Evolutionary conservation across 2,888 invertebrate genomes (phyloP).

Genomic region (Stramonita haemastoma): DNA sequence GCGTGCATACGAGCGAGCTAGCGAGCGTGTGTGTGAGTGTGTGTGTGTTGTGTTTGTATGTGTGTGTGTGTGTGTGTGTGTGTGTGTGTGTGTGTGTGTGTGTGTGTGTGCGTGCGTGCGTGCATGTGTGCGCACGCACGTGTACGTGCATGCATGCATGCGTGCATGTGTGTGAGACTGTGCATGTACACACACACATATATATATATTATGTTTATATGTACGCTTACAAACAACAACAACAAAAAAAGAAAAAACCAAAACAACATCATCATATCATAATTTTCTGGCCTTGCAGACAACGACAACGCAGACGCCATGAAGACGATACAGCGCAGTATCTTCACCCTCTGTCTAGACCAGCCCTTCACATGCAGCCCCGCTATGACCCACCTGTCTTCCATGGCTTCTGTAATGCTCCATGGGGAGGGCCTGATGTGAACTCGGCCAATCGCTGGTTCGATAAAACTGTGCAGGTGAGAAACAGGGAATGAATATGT

Average conservation of each 20-base stretch:
- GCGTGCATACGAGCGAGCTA: too few species aligned
- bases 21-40: too few species aligned
- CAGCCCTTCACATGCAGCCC: slow-evolving; percentile 74
- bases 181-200: too few species aligned
- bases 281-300: slow-evolving; percentile 57
- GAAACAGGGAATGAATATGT: background rate
- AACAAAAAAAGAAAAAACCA: background rate
- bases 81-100: background rate
- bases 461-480: slow-evolving; percentile 95
- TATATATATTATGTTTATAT: background rate
- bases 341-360: slow-evolving; percentile 90
- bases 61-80: background rate
- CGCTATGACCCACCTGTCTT: background rate
- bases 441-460: slow-evolving; percentile 95
- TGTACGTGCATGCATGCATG: too few species aligned
- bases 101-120: too few species aligned
- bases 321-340: slow-evolving; percentile 85
- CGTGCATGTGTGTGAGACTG: too few species aligned
- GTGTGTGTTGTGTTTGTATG: too few species aligned
- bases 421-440: slow-evolving; percentile 87
- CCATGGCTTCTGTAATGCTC: slow-evolving; percentile 82
- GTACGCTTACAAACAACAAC: background rate
- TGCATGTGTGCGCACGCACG: too few species aligned
- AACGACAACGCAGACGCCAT: slow-evolving; percentile 80
- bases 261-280: background rate